Percentiles rank a stretch among this genome's conserved stretches.
Evolutionary conservation across 2,113 vertebrate genomes (phyloP).

Genomic region (Murina feae): DNA sequence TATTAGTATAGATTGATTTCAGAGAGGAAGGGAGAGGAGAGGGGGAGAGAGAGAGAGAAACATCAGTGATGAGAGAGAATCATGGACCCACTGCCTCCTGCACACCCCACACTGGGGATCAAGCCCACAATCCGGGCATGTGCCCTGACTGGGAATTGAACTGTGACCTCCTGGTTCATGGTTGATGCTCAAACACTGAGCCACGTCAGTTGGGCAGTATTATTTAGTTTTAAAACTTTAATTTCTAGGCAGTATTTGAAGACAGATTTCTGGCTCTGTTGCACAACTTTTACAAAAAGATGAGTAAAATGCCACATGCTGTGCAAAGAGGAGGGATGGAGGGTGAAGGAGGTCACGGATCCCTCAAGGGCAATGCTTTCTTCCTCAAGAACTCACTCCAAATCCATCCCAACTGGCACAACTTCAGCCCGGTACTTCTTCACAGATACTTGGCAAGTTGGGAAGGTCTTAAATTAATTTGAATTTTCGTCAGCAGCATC

Average conservation of each 20-base stretch:
- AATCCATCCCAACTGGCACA: neutral
- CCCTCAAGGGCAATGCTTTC: neutral
- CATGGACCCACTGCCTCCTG: too few species aligned
- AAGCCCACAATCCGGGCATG: too few species aligned
- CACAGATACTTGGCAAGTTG: neutral
- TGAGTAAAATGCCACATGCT: neutral
- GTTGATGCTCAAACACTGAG: too few species aligned
- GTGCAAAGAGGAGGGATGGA: rapidly evolving
- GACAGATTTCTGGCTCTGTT: neutral
- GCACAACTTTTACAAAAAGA: neutral
- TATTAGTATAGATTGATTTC: too few species aligned
- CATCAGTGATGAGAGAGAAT: too few species aligned
- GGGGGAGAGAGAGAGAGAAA: too few species aligned
- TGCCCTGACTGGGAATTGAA: too few species aligned
- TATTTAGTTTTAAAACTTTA: neutral
- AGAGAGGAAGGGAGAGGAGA: too few species aligned
- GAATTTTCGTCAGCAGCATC: neutral
- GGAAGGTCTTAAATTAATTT: neutral
- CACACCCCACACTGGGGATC: too few species aligned
- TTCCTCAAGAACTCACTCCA: neutral
- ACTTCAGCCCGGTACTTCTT: neutral
- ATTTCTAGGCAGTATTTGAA: conserved; percentile 38
- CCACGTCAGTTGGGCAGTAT: neutral
- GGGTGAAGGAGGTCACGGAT: too few species aligned
- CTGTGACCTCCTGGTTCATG: too few species aligned